These are phyloP conservation scores for Mechanitis mazaeus DNA, from an alignment of 2,888 invertebrate species.

Conservation along the genomic window DNA sequence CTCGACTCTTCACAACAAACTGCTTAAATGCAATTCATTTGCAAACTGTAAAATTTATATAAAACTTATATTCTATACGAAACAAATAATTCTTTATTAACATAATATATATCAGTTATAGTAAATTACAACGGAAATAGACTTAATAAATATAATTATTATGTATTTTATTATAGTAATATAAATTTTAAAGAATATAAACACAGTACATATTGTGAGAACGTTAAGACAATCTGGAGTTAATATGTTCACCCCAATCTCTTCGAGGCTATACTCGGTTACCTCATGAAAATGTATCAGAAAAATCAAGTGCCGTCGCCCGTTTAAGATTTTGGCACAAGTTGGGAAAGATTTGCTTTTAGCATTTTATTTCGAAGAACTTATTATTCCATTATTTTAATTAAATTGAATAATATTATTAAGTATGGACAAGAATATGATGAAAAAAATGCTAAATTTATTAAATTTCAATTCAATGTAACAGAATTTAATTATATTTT, in stretches of 20 bases:
- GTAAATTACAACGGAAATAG: too few species aligned
- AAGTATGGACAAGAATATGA: too few species aligned
- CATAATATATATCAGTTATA: too few species aligned
- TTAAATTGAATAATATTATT: neutral
- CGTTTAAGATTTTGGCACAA: slow-evolving; percentile 44
- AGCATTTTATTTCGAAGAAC: neutral
- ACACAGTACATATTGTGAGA: neutral
- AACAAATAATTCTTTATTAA: too few species aligned
- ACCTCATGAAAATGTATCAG: slow-evolving; percentile 76
- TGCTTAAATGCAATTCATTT: slow-evolving; percentile 20
- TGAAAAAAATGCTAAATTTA: too few species aligned
- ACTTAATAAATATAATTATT: too few species aligned
- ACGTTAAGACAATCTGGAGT: slow-evolving; percentile 36
- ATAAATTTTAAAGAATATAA: too few species aligned
- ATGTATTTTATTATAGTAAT: too few species aligned
- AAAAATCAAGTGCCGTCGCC: slow-evolving; percentile 68
- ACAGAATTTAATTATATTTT: too few species aligned
- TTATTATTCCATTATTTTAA: neutral
- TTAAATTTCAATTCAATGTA: too few species aligned
- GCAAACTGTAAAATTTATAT: slow-evolving; percentile 12
- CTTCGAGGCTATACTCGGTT: slow-evolving; percentile 46
- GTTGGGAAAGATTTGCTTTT: slow-evolving; percentile 20
- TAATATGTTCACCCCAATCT: slow-evolving; percentile 63
- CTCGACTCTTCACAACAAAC: slow-evolving; percentile 14
- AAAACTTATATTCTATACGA: too few species aligned